Evolutionary conservation across 2,113 vertebrate species (phyloP).

Genomic region (Erpornis zantholeuca): DNA sequence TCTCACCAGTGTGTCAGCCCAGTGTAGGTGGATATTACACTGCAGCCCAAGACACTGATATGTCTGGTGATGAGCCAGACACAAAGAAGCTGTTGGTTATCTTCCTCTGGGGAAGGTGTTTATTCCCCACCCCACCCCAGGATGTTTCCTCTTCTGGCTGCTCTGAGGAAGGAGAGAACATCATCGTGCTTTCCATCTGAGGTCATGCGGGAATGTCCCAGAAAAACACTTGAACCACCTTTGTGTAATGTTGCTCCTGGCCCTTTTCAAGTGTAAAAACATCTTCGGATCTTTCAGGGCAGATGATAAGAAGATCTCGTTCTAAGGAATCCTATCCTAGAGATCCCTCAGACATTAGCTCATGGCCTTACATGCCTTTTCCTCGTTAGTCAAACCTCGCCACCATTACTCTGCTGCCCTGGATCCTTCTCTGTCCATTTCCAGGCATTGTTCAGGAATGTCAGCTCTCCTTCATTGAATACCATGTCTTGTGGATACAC

Average conservation of each 20-base stretch:
- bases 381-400: not conserved
- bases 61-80: not conserved
- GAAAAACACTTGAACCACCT: not conserved
- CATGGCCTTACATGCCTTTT: not conserved
- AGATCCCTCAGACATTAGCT: not conserved
- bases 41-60: not conserved
- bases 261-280: not conserved
- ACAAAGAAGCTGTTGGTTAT: not conserved
- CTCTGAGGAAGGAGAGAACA: not conserved
- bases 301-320: not conserved
- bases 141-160: not conserved
- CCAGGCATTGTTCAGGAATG: not conserved
- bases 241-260: not conserved
- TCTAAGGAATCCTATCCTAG: not conserved
- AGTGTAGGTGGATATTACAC: not conserved
- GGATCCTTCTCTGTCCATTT: not conserved
- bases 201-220: not conserved
- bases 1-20: not conserved
- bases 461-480: not conserved
- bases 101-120: not conserved
- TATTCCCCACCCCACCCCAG: not conserved
- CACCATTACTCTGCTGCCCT: not conserved
- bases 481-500: fast-evolving
- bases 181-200: not conserved
- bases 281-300: not conserved